Evolutionary conservation across 2,113 vertebrate species (phyloP).

Genomic region (Cariama cristata): DNA sequence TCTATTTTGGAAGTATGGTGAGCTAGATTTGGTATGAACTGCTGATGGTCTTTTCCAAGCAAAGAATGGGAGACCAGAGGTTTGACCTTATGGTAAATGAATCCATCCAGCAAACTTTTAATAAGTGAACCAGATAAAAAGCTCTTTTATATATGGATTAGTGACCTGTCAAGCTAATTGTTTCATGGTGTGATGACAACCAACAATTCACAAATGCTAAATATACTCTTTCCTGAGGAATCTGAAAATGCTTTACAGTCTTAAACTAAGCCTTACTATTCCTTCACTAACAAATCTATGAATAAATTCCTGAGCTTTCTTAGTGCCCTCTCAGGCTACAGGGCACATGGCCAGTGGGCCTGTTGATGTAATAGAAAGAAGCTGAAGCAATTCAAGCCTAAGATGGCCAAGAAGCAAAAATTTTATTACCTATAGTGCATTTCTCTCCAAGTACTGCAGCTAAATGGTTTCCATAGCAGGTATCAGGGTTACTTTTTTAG

Average conservation of each 20-base stretch:
- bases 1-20: background rate
- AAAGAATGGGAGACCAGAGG: background rate
- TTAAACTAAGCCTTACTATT: background rate
- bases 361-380: background rate
- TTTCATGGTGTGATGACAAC: background rate
- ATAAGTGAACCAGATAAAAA: background rate
- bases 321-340: background rate
- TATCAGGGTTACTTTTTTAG: background rate
- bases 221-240: background rate
- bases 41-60: background rate
- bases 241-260: background rate
- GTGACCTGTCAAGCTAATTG: slow-evolving; percentile 28
- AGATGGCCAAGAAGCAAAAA: background rate
- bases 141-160: slow-evolving; percentile 5
- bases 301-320: background rate
- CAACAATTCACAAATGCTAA: background rate
- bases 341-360: background rate
- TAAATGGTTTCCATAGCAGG: background rate
- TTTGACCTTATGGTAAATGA: background rate
- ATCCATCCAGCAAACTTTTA: background rate
- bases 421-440: background rate
- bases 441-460: background rate
- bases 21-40: background rate
- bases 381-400: background rate
- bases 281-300: background rate